These are phyloP conservation scores for Leptothorax acervorum DNA, from an alignment of 2,888 invertebrate genomes.

Conservation along the genomic window DNA sequence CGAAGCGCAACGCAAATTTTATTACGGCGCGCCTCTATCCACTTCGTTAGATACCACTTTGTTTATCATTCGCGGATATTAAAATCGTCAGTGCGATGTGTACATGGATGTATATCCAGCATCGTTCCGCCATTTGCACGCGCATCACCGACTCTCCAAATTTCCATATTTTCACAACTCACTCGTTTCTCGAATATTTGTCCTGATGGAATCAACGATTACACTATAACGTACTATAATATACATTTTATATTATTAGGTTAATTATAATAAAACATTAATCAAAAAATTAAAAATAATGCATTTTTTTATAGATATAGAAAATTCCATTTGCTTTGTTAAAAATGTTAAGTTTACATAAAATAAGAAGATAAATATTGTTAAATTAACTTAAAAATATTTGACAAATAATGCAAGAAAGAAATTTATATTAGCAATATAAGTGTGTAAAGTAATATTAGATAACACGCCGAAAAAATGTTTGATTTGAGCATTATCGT, in stretches of 20 bases:
- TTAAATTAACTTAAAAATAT: background rate
- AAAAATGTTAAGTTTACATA: background rate
- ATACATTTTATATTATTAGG: background rate
- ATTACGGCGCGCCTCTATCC: slow-evolving; percentile 79
- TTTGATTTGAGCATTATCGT: slow-evolving; percentile 39
- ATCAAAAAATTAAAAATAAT: slow-evolving; percentile 5
- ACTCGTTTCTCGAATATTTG: slow-evolving; percentile 29
- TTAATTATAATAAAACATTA: slow-evolving; percentile 7
- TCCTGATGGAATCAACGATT: background rate
- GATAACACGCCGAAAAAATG: background rate
- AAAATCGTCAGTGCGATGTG: slow-evolving; percentile 72
- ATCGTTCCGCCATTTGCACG: slow-evolving; percentile 26
- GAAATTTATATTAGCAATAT: background rate
- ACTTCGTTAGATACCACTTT: slow-evolving; percentile 82
- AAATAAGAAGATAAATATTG: background rate
- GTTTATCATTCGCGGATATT: slow-evolving; percentile 82
- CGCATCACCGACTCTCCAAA: background rate
- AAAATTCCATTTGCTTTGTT: background rate
- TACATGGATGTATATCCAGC: slow-evolving; percentile 27
- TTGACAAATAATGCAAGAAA: background rate
- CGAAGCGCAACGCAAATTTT: slow-evolving; percentile 77
- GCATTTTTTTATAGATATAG: background rate
- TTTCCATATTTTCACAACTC: slow-evolving; percentile 27
- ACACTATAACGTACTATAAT: background rate
- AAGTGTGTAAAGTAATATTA: background rate